phyloP scores from a whole-genome alignment of 2,113 vertebrate genomes.

The Zosterops japonicus region DNA sequence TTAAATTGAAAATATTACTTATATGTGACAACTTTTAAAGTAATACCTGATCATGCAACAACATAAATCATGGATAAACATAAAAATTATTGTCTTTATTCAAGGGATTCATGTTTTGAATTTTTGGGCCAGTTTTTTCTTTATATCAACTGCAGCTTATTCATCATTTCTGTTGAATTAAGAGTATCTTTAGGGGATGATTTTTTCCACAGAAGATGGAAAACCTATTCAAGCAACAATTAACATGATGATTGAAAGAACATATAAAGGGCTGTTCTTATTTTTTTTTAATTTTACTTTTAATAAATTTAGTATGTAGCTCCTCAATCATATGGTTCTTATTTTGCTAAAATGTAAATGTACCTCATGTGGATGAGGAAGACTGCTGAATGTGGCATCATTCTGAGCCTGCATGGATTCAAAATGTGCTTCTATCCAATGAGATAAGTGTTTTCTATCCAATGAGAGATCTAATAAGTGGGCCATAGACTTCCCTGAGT shows the following conservation, averaged over 20 bases:
- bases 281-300: not conserved
- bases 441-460: not conserved
- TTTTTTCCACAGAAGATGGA: not conserved
- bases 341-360: not conserved
- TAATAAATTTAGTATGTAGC: not conserved
- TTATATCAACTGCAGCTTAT: not conserved
- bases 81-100: not conserved
- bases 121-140: not conserved
- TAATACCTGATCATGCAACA: not conserved
- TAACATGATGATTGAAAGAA: not conserved
- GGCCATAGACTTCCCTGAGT: not conserved
- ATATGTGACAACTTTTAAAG: not conserved
- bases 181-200: not conserved
- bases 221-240: not conserved
- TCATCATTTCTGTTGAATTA: not conserved
- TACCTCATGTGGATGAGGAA: not conserved
- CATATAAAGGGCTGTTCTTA: not conserved
- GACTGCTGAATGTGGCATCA: not conserved
- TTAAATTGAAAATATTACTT: not conserved
- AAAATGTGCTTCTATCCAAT: not conserved
- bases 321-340: not conserved
- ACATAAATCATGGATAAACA: not conserved
- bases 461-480: not conserved
- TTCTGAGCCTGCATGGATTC: not conserved
- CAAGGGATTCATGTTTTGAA: not conserved